Evolutionary conservation across 2,888 invertebrate species (phyloP).

Genomic region (Cremastobaeus sp.): DNA sequence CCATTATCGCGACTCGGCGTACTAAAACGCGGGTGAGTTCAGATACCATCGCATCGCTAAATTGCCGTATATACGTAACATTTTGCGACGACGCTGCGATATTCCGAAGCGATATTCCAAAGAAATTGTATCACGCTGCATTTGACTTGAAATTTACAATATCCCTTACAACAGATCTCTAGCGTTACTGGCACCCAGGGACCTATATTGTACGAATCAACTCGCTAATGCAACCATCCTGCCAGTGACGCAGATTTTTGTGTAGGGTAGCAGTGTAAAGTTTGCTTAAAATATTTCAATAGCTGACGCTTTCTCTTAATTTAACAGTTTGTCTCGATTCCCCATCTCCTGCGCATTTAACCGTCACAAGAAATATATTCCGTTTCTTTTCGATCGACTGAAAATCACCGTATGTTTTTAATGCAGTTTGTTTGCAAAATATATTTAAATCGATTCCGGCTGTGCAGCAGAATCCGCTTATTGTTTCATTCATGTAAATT

Average conservation of each 20-base stretch:
- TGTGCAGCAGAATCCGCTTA: conserved; percentile 10
- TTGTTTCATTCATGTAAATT: conserved; percentile 7
- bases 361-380: conserved; percentile 38
- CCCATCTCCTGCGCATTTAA: conserved; percentile 38
- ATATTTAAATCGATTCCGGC: conserved; percentile 28
- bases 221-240: conserved; percentile 71
- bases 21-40: conserved; percentile 11
- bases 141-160: conserved; percentile 78
- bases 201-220: conserved; percentile 72
- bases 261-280: conserved; percentile 36
- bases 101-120: conserved; percentile 75
- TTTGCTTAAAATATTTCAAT: conserved; percentile 55
- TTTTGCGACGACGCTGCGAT: conserved; percentile 68
- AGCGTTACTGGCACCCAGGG: conserved; percentile 72
- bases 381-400: conserved; percentile 25
- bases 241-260: conserved; percentile 56
- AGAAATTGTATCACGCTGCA: conserved; percentile 77
- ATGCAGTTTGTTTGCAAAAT: too few relatives aligned
- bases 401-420: too few relatives aligned
- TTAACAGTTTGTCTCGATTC: conserved; percentile 48
- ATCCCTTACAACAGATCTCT: conserved; percentile 65
- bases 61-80: conserved; percentile 41
- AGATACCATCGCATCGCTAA: conserved; percentile 36
- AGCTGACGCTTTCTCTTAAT: conserved; percentile 44
- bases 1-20: conserved; percentile 46